phyloP scores from a whole-genome alignment of 2,113 vertebrate species.

The Crotalus helleri region DNA sequence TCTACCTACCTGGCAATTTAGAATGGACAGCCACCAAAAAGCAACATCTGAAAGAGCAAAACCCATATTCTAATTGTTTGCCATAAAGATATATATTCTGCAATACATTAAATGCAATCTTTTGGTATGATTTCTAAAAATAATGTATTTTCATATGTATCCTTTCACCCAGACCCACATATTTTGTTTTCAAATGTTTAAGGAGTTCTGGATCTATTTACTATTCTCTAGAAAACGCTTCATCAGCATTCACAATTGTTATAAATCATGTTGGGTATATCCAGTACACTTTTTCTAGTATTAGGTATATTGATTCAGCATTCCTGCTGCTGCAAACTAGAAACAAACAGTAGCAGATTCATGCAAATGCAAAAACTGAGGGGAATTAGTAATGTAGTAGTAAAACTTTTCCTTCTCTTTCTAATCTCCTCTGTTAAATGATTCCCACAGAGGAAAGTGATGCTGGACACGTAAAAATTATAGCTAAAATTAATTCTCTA shows the following conservation, averaged over 20 bases:
- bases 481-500: not conserved
- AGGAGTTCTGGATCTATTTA: not conserved
- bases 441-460: not conserved
- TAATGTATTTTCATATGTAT: not conserved
- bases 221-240: not conserved
- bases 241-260: not conserved
- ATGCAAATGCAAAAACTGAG: not conserved
- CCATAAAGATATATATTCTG: not conserved
- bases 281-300: not conserved
- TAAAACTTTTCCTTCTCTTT: not conserved
- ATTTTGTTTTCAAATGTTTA: not conserved
- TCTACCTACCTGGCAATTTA: constrained; percentile 27
- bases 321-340: not conserved
- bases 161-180: not conserved
- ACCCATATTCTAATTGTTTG: not conserved
- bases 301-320: not conserved
- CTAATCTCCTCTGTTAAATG: not conserved
- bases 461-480: not conserved
- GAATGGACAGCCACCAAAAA: constrained; percentile 17
- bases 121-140: not conserved
- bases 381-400: not conserved
- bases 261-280: not conserved
- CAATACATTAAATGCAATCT: not conserved
- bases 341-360: not conserved
- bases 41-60: constrained; percentile 12